phyloP scores from a whole-genome alignment of 2,888 invertebrate genomes.

The Elaeidobius kamerunicus region DNA sequence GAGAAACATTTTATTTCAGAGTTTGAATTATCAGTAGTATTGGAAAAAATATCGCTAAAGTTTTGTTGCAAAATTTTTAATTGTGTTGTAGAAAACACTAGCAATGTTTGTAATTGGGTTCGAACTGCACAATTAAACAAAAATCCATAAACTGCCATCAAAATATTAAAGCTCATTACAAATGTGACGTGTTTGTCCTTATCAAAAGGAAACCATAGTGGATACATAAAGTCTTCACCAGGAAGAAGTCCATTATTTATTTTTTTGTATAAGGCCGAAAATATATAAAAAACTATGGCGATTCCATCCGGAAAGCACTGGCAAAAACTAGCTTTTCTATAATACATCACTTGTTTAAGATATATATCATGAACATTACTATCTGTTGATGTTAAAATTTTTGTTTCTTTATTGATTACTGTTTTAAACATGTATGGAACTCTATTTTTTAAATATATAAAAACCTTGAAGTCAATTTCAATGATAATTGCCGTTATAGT shows the following conservation, averaged over 20 bases:
- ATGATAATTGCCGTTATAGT: slow-evolving; percentile 12
- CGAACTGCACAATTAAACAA: slow-evolving; percentile 17
- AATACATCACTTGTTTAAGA: slow-evolving; percentile 11
- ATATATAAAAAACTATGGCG: slow-evolving; percentile 3
- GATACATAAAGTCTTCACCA: slow-evolving; percentile 21
- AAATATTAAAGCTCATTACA: slow-evolving; percentile 8
- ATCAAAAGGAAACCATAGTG: slow-evolving; percentile 19
- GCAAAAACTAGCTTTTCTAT: slow-evolving; percentile 10
- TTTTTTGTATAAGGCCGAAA: slow-evolving; percentile 10
- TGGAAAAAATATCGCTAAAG: slow-evolving; percentile 8
- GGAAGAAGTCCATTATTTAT: not conserved
- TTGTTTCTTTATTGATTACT: slow-evolving; percentile 11
- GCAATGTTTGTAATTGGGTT: slow-evolving; percentile 16
- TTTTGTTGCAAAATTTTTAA: slow-evolving; percentile 12
- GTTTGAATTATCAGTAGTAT: not conserved
- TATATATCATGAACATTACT: slow-evolving; percentile 3
- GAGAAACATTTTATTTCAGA: no score
- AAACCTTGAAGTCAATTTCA: slow-evolving; percentile 17
- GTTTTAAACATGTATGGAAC: slow-evolving; percentile 8
- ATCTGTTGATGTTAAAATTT: slow-evolving; percentile 1
- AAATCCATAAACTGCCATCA: slow-evolving; percentile 12
- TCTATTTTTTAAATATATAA: slow-evolving; percentile 19
- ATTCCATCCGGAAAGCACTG: slow-evolving; percentile 6
- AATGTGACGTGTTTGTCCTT: slow-evolving; percentile 8
- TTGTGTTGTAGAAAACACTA: slow-evolving; percentile 15